Conservation (phyloP, 2,888 invertebrate genomes). For the Allacma fusca region DNA sequence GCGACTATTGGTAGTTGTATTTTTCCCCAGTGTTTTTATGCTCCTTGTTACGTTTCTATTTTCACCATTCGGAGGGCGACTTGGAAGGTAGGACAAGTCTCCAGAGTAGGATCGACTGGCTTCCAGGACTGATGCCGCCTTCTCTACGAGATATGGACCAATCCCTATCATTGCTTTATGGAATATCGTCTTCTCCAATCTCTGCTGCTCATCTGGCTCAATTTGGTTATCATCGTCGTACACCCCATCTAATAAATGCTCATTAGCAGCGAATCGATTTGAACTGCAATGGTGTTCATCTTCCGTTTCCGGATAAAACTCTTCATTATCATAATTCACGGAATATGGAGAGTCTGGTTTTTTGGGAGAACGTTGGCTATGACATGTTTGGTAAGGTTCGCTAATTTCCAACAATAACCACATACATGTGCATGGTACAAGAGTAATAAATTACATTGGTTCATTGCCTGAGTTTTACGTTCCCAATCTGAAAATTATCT, state of each 20-base stretch:
- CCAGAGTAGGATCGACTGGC: conserved; percentile 33
- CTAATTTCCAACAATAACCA: too few relatives aligned
- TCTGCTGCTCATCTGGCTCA: conserved; percentile 11
- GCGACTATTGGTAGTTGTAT: background rate
- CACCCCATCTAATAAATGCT: background rate
- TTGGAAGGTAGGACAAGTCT: conserved; percentile 24
- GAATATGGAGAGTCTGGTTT: background rate
- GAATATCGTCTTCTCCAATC: conserved; percentile 31
- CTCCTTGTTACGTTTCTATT: background rate
- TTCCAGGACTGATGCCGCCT: conserved; percentile 20
- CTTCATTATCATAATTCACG: conserved; percentile 23
- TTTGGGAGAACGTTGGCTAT: background rate
- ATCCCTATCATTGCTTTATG: conserved; percentile 40
- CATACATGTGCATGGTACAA: too few relatives aligned
- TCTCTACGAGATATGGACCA: conserved; percentile 29
- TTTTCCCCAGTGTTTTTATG: background rate
- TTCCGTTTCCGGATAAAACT: conserved; percentile 32
- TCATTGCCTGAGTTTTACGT: too few relatives aligned
- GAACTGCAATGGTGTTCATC: background rate
- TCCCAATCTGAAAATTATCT: too few relatives aligned
- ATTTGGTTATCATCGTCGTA: background rate
- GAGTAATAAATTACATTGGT: too few relatives aligned
- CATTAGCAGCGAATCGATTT: background rate
- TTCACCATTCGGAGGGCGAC: background rate
- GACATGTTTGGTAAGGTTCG: background rate